Evolutionary conservation across 2,888 invertebrate genomes (phyloP).

Genomic region (Isotomurus palustris): DNA sequence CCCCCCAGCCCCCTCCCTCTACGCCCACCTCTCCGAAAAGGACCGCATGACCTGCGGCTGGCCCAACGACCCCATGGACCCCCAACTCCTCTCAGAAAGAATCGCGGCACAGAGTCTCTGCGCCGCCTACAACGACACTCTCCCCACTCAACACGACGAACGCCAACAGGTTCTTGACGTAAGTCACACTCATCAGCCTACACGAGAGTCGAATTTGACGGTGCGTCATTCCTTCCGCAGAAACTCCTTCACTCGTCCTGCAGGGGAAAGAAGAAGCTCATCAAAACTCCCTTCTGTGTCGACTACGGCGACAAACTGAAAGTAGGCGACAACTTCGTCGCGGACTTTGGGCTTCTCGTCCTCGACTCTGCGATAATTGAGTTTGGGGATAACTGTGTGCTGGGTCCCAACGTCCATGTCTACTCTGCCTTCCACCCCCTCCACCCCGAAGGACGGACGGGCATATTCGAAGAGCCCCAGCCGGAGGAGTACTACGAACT

Average conservation of each 20-base stretch:
- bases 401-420: slow-evolving; percentile 40
- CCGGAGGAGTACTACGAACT: slow-evolving; percentile 30
- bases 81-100: slow-evolving; percentile 6
- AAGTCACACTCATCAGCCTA: neutral
- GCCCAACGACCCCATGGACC: slow-evolving; percentile 24
- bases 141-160: slow-evolving; percentile 12
- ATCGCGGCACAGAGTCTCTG: slow-evolving; percentile 12
- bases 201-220: neutral
- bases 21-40: slow-evolving; percentile 37
- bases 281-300: slow-evolving; percentile 33
- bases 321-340: slow-evolving; percentile 31
- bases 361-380: slow-evolving; percentile 26
- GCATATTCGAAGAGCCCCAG: neutral
- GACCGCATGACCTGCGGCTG: slow-evolving; percentile 39
- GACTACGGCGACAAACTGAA: slow-evolving; percentile 40
- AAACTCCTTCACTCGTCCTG: slow-evolving; percentile 23
- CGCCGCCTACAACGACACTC: slow-evolving; percentile 14
- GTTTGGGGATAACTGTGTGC: slow-evolving; percentile 30
- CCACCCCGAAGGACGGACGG: slow-evolving; percentile 21
- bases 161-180: slow-evolving; percentile 6
- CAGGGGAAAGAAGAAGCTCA: slow-evolving; percentile 17
- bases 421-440: slow-evolving; percentile 42
- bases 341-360: slow-evolving; percentile 35
- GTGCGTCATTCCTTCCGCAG: slow-evolving; percentile 2
- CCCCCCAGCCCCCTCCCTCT: slow-evolving; percentile 22